Base-by-base conservation (phyloP, 1,140 invertebrate genomes). In the Proctacanthus coquilletti region DNA sequence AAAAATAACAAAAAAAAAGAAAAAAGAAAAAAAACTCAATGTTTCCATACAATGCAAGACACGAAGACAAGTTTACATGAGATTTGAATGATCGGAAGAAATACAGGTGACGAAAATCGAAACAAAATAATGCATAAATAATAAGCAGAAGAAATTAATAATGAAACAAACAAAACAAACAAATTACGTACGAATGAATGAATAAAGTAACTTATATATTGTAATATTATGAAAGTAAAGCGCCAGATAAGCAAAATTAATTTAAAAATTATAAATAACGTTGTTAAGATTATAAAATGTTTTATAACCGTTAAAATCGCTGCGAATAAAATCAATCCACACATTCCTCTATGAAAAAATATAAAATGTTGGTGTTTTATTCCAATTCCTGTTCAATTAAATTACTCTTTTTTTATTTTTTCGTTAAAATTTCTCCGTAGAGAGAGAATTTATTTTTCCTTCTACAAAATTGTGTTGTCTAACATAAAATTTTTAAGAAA, bases 221-320 rank as follows among this genome's bases (percentile, higher is more conserved):
- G n/a, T n/a, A 13, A 13, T 29, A 29, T 29, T 29, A 29, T 29
- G 15, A 29, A 29, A 29, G 11, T 36, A 19, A 21, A 36, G 18
- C 13, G 18, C 13, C 34, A 18, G 34, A 14, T n/a, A 19, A 18
- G 19, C 4, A 34, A 33, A 35, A 35, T 18, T 4, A 36, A 18
- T 21, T 13, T 4, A 36, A 21, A 17, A 36, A 36, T 19, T 36
- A 36, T 18, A 21, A 36, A 36, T n/a, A 36, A 17, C 37, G 37
- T 39, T 39, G 37, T 39, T 39, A 39, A 39, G 23, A 33, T 18
- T 27, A 29, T 37, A 37, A 39, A 38, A 39, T 39, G 37, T 39
- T 39, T 39, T 39, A 39, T 39, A 39, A 39, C 29, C 37, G 37
- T 39, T 39, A 39, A 21, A 36, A 21, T 32, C 37, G 37, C 37